Evolutionary conservation across 2,888 invertebrate species (phyloP).

Genomic region (Priocnemis perturbator): DNA sequence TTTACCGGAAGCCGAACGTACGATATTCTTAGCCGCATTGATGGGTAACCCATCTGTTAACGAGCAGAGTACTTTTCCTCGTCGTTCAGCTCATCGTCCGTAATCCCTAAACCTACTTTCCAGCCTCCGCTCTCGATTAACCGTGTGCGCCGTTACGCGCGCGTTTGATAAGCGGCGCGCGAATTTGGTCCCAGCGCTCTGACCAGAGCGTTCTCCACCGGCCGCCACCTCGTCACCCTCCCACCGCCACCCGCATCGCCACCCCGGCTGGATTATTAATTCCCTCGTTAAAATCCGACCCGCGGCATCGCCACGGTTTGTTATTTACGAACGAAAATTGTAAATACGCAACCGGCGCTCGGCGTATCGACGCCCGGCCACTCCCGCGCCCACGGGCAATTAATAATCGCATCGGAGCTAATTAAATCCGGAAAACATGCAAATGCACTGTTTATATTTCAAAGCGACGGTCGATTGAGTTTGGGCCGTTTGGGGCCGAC

Average conservation of each 20-base stretch:
- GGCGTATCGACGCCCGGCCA: slow-evolving; percentile 58
- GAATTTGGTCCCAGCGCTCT: no score
- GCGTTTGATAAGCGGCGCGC: no score
- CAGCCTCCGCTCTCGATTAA: no score
- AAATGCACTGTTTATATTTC: slow-evolving; percentile 71
- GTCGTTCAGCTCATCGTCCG: no score
- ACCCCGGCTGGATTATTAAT: slow-evolving; percentile 53
- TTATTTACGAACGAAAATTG: slow-evolving; percentile 65
- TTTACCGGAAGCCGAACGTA: no score
- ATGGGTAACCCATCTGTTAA: no score
- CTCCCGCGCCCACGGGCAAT: slow-evolving; percentile 63
- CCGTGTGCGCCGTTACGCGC: no score
- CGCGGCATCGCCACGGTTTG: slow-evolving; percentile 59
- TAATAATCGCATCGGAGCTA: slow-evolving; percentile 73
- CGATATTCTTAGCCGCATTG: no score
- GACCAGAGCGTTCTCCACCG: no score
- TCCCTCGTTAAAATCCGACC: slow-evolving; percentile 62
- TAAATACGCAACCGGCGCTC: slow-evolving; percentile 56
- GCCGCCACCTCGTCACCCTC: background rate
- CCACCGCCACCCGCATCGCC: slow-evolving; percentile 26
- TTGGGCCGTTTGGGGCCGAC: slow-evolving; percentile 29
- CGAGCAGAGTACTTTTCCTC: no score
- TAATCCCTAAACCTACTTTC: no score
- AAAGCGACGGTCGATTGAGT: slow-evolving; percentile 55
- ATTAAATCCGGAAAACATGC: slow-evolving; percentile 74